phyloP scores from a whole-genome alignment of 2,888 invertebrate genomes.

The Rhamphomyia laevipes region DNA sequence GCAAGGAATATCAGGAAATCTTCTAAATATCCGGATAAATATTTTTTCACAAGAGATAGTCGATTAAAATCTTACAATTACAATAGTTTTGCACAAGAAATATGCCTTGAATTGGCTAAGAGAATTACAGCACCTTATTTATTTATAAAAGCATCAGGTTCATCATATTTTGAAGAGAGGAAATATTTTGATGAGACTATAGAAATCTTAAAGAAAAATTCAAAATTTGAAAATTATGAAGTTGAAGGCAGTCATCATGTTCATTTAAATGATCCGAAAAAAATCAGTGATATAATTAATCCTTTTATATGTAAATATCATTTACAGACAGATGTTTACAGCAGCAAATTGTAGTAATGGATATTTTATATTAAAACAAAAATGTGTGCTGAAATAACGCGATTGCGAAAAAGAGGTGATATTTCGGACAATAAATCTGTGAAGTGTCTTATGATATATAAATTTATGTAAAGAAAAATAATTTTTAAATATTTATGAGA shows the following conservation, averaged over 20 bases:
- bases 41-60: slow-evolving; percentile 52
- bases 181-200: slow-evolving; percentile 45
- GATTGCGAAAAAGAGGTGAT: too few relatives aligned
- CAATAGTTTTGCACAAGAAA: slow-evolving; percentile 31
- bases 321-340: background rate
- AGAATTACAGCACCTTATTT: slow-evolving; percentile 51
- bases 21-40: slow-evolving; percentile 44
- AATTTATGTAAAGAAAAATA: too few relatives aligned
- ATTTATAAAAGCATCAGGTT: slow-evolving; percentile 47
- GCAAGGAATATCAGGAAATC: slow-evolving; percentile 46
- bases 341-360: background rate
- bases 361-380: too few relatives aligned
- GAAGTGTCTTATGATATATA: too few relatives aligned
- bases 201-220: slow-evolving; percentile 42
- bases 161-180: slow-evolving; percentile 43
- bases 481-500: too few relatives aligned
- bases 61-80: slow-evolving; percentile 40
- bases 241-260: slow-evolving; percentile 61
- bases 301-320: slow-evolving; percentile 41
- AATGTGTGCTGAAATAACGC: too few relatives aligned
- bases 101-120: slow-evolving; percentile 43
- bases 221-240: slow-evolving; percentile 45
- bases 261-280: slow-evolving; percentile 58
- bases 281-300: slow-evolving; percentile 43
- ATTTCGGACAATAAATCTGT: too few relatives aligned